These are phyloP conservation scores for Pseudomugil gertrudae DNA, from an alignment of 2,797 vertebrate genomes.

Conservation along the genomic window DNA sequence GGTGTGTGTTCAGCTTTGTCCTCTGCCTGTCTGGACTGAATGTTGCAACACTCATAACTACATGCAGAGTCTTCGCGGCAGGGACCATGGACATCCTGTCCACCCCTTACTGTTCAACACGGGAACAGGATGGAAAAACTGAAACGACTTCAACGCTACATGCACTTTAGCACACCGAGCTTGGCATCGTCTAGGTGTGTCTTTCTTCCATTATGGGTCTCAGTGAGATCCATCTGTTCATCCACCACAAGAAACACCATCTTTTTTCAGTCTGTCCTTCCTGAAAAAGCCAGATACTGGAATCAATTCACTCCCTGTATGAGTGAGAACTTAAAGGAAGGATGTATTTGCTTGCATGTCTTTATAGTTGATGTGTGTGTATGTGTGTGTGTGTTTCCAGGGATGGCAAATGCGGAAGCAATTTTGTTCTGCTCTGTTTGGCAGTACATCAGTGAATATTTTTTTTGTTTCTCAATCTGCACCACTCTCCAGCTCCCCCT, in stretches of 20 bases:
- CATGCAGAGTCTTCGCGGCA: conserved; percentile 32
- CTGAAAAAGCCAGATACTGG: conserved; percentile 2
- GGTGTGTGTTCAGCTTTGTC: conserved; percentile 3
- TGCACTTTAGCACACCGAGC: conserved; percentile 41
- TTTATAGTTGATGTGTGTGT: conserved; percentile 26
- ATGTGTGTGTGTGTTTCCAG: conserved; percentile 5
- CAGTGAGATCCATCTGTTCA: conserved; percentile 74
- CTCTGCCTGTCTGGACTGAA: neutral
- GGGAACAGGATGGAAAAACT: conserved; percentile 65
- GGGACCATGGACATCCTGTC: conserved; percentile 64
- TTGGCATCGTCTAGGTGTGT: conserved; percentile 59
- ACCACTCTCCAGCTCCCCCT: conserved; percentile 35
- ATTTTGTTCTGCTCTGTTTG: conserved; percentile 81
- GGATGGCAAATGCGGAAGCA: conserved; percentile 45
- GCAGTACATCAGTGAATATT: conserved; percentile 70
- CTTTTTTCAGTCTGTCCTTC: neutral
- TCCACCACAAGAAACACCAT: conserved; percentile 16
- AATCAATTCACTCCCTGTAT: conserved; percentile 11
- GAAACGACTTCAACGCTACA: conserved; percentile 41
- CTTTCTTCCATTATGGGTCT: conserved; percentile 54
- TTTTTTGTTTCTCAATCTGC: conserved; percentile 48
- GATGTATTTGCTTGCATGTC: neutral
- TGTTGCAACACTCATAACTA: conserved; percentile 14
- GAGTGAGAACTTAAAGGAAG: conserved; percentile 28
- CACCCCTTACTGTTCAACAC: conserved; percentile 60